phyloP scores from a whole-genome alignment of 2,888 invertebrate species.

The Holacanthella duospinosa region DNA sequence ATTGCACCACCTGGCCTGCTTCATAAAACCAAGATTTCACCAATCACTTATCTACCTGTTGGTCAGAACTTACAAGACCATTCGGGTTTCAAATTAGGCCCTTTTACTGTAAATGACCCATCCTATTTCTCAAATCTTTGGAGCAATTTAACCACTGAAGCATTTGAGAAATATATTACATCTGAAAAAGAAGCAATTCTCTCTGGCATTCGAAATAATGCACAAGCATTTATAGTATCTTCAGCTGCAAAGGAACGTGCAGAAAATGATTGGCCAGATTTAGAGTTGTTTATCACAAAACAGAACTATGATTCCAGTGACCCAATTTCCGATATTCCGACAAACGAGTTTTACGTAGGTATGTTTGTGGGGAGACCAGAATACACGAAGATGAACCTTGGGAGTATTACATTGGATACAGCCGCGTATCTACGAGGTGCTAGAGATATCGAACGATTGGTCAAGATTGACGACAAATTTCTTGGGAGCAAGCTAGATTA shows the following conservation, averaged over 20 bases:
- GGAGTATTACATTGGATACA: background rate
- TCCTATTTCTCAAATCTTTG: background rate
- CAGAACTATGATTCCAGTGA: background rate
- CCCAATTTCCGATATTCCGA: background rate
- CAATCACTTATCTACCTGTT: background rate
- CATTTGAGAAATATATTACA: background rate
- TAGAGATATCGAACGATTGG: background rate
- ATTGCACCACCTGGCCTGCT: background rate
- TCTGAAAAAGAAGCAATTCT: background rate
- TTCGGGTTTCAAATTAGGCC: background rate
- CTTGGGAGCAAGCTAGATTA: background rate
- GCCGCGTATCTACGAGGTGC: background rate
- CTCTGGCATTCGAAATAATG: background rate
- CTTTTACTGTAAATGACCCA: background rate
- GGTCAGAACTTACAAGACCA: slow-evolving; percentile 4
- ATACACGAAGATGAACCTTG: background rate
- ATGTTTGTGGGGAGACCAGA: background rate
- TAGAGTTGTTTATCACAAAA: background rate
- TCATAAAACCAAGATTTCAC: background rate
- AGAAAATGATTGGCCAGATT: background rate
- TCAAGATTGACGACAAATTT: background rate
- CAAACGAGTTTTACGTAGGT: background rate
- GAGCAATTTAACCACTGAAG: background rate
- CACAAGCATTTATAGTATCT: background rate
- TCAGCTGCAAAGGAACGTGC: background rate